Evolutionary conservation across 2,797 vertebrate species (phyloP), one percentile per base, ranked within the genome.

Genomic region (Nyctalus aviator): DNA sequence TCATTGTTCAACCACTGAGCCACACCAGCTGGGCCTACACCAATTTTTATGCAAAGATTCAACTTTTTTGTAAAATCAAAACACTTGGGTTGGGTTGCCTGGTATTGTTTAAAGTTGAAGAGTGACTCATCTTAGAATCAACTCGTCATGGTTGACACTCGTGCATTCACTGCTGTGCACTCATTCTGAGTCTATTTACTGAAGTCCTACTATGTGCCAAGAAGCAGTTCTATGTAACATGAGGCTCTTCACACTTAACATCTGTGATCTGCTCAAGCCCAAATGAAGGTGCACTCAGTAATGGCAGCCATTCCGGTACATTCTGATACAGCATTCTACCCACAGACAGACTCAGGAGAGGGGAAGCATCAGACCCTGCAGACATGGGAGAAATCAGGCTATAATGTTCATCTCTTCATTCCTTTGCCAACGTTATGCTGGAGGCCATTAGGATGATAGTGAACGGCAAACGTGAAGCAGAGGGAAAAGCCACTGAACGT

Each of bases 241-340:
- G 48, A 79, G 62, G 11, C 35, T 50, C 13, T 68, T 76, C 8
- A 8, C 35, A 12, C 20, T 25, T 20, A 57, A 57, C 50, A 53
- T 3, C 25, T 25, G 35, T 8, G 30, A 37, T 8, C 21, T 41
- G 3, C 25, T 84, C 32, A 3, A 48, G 8, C 15, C n/a, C 2
- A 4, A 82, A 46, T 15, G 6, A 30, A 35, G 2, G 46, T 0
- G 6, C 14, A 23, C 18, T 59, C 57, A 32, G 0, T 2, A 44
- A n/a, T 0, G 1, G 66, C 20, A 35, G 30, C 27, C n/a, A 8
- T 21, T 14, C 7, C 5, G 55, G 8, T 21, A 44, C 1, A 17
- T 18, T n/a, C 20, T 32, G 27, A 55, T 8, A 27, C 5, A 37
- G 68, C 5, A 5, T 17, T 10, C n/a, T 20, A 20, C n/a, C 66